phyloP scores from a whole-genome alignment of 2,888 invertebrate species.

The Lobophora halterata region DNA sequence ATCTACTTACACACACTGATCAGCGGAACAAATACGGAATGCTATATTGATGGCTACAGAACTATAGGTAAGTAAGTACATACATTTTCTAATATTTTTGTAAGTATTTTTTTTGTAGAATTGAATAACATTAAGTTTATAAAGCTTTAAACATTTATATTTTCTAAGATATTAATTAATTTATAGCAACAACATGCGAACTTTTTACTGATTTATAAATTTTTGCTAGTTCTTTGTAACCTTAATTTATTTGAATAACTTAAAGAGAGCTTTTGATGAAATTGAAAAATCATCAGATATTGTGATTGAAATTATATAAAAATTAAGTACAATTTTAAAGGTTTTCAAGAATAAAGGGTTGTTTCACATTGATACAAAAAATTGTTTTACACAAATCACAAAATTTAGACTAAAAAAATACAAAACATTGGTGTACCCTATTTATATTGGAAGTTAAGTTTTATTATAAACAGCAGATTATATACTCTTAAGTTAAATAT shows the following conservation, averaged over 20 bases:
- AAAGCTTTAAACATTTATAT: not conserved
- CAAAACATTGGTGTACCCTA: constrained; percentile 33
- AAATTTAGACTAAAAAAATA: constrained; percentile 36
- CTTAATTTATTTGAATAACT: constrained; percentile 19
- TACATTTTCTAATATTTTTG: not conserved
- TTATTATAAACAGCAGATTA: constrained; percentile 1
- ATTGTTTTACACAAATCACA: constrained; percentile 29
- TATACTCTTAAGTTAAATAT: constrained; percentile 5
- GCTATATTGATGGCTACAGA: constrained; percentile 25
- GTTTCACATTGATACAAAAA: constrained; percentile 33
- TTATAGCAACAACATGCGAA: too few relatives aligned
- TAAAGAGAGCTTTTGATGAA: constrained; percentile 33
- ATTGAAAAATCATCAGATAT: constrained; percentile 19
- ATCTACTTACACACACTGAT: constrained; percentile 25
- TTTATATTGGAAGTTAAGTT: constrained; percentile 11
- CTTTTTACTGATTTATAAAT: not conserved
- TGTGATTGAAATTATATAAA: constrained; percentile 22
- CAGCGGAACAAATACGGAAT: constrained; percentile 28
- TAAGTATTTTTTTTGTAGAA: too few relatives aligned
- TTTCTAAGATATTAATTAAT: not conserved
- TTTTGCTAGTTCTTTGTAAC: constrained; percentile 11
- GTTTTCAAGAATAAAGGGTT: constrained; percentile 24
- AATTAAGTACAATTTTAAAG: constrained; percentile 33
- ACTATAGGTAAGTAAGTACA: constrained; percentile 6
- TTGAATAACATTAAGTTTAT: too few relatives aligned